These are phyloP conservation scores for Falco biarmicus DNA, from an alignment of 2,797 vertebrate genomes.

Conservation along the genomic window DNA sequence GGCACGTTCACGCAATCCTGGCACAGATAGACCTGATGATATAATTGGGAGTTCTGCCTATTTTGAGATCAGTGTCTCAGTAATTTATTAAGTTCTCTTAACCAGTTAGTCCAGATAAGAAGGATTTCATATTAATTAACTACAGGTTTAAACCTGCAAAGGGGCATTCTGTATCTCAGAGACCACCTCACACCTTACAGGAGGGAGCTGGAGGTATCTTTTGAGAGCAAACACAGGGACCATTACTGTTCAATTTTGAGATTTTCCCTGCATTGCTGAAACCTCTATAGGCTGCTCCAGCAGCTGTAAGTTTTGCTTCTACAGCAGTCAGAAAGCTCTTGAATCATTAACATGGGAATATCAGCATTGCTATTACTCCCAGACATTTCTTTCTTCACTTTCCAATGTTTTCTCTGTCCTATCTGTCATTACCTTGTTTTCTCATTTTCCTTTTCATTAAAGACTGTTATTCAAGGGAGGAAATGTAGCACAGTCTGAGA, in stretches of 20 bases:
- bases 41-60: background rate
- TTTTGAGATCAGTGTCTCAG: background rate
- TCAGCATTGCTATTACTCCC: constrained; percentile 2
- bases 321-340: background rate
- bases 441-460: constrained; percentile 66
- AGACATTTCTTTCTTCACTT: constrained; percentile 70
- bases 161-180: background rate
- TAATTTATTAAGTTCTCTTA: constrained; percentile 27
- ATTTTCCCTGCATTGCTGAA: background rate
- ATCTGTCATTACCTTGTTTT: constrained; percentile 64
- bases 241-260: background rate
- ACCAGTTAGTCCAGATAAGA: background rate
- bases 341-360: constrained; percentile 29
- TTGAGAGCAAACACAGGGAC: background rate
- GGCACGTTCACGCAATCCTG: background rate
- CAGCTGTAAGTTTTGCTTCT: background rate
- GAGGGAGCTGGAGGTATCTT: background rate
- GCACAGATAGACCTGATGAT: background rate
- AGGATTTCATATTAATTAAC: constrained; percentile 21
- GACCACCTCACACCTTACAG: background rate
- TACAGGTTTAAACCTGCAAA: background rate
- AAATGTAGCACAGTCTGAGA: constrained; percentile 44
- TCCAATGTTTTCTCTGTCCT: constrained; percentile 55
- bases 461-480: constrained; percentile 39
- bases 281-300: background rate